These are phyloP conservation scores for Chaenogobius annularis DNA, from an alignment of 2,113 vertebrate genomes.

Conservation along the genomic window DNA sequence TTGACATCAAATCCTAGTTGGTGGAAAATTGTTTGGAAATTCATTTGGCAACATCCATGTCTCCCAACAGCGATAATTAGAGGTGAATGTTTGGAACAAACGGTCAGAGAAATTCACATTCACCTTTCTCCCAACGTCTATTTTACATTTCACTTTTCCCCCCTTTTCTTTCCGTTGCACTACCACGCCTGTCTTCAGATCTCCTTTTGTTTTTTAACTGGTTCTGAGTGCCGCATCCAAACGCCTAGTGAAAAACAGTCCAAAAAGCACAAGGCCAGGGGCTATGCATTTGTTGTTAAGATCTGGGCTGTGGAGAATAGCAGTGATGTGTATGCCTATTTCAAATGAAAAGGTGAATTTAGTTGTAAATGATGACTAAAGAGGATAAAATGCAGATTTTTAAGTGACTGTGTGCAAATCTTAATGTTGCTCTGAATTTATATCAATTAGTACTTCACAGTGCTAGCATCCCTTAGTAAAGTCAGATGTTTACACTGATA, in stretches of 20 bases:
- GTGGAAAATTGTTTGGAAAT: conserved; percentile 41
- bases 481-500: neutral
- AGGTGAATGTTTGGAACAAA: conserved; percentile 37
- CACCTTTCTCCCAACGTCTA: too few species aligned
- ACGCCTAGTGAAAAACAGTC: conserved; percentile 1
- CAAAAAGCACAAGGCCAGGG: neutral
- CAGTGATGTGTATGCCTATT: neutral
- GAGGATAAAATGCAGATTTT: neutral
- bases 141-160: conserved; percentile 23
- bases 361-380: neutral
- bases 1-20: conserved; percentile 35
- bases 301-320: neutral
- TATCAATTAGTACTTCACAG: neutral
- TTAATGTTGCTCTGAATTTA: neutral
- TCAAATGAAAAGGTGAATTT: neutral
- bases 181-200: conserved; percentile 18
- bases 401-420: neutral
- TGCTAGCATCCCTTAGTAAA: neutral
- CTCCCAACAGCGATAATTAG: conserved; percentile 42
- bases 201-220: conserved; percentile 10
- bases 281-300: conserved; percentile 6
- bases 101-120: conserved; percentile 15
- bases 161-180: conserved; percentile 3
- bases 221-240: neutral
- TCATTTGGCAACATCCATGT: conserved; percentile 41